These are phyloP conservation scores for Orbicella faveolata DNA, from an alignment of 64 coral and sea anemone species.

Conservation along the genomic window DNA sequence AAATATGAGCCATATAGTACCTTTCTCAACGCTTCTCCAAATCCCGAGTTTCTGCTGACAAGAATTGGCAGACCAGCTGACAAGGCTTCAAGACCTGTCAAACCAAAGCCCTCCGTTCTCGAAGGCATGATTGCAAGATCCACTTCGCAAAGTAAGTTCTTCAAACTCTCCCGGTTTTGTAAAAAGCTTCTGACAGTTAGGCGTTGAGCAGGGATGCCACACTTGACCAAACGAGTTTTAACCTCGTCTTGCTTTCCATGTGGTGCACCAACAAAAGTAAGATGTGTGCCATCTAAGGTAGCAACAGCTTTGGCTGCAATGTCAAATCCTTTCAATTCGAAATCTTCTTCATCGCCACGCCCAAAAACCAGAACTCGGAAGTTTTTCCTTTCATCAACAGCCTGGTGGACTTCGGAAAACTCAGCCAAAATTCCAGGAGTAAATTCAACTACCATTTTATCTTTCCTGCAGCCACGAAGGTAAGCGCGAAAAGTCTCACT, in stretches of 20 bases:
- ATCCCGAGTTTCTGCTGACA: neutral
- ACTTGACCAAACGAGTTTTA: neutral
- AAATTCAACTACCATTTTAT: neutral
- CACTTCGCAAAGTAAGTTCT: neutral
- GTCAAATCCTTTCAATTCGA: neutral
- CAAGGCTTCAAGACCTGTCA: slow-evolving; percentile 7
- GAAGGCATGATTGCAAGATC: slow-evolving; percentile 11
- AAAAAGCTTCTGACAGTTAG: neutral
- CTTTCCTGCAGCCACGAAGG: neutral
- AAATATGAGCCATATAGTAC: neutral
- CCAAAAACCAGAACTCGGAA: neutral
- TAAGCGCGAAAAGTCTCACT: neutral
- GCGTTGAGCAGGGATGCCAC: neutral
- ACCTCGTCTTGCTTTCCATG: neutral
- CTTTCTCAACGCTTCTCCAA: neutral
- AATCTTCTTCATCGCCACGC: neutral
- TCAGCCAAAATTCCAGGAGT: slow-evolving; percentile 10
- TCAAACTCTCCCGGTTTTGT: neutral
- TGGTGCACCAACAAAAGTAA: neutral
- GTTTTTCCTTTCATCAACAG: neutral
- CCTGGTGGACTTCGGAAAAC: neutral
- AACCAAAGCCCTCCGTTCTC: slow-evolving; percentile 23
- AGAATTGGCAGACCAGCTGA: slow-evolving; percentile 30
- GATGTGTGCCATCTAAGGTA: slow-evolving; percentile 2
- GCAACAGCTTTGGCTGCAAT: slow-evolving; percentile 2